phyloP scores from a whole-genome alignment of 2,888 invertebrate species.

The Philereme transversata region DNA sequence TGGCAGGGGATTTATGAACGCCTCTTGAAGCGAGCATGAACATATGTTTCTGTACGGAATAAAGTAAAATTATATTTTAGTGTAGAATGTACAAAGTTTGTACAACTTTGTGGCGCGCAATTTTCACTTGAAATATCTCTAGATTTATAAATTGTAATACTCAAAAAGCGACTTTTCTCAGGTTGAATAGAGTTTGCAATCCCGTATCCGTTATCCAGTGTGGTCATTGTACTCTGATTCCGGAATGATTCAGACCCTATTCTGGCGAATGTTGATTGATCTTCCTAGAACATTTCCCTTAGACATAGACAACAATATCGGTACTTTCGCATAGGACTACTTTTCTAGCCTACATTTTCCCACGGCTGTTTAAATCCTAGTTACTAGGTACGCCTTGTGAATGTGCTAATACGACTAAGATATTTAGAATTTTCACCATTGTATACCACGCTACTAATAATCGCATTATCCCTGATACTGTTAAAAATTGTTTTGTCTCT shows the following conservation, averaged over 20 bases:
- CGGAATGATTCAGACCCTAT: background rate
- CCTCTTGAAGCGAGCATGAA: too few species aligned
- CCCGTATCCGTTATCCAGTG: background rate
- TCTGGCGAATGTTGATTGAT: background rate
- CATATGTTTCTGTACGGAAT: too few species aligned
- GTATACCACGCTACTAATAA: background rate
- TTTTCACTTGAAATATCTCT: too few species aligned
- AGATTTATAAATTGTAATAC: background rate
- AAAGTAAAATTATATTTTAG: too few species aligned
- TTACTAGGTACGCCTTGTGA: conserved; percentile 30
- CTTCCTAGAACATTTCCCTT: background rate
- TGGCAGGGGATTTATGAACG: too few species aligned
- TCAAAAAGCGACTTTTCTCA: background rate
- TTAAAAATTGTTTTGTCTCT: too few species aligned
- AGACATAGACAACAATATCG: too few species aligned
- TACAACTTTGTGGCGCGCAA: too few species aligned
- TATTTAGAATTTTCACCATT: conserved; percentile 34
- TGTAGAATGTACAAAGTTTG: too few species aligned
- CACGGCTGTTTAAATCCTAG: background rate
- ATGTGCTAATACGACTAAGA: conserved; percentile 18
- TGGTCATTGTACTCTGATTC: background rate
- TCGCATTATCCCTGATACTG: too few species aligned
- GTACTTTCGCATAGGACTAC: too few species aligned
- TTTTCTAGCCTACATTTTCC: too few species aligned
- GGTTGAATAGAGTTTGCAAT: conserved; percentile 2